A percentile compares a stretch with the other conserved stretches of the same genome.
phyloP scores from a whole-genome alignment of 2,113 vertebrate species.

The Astatotilapia flaviijosephi region DNA sequence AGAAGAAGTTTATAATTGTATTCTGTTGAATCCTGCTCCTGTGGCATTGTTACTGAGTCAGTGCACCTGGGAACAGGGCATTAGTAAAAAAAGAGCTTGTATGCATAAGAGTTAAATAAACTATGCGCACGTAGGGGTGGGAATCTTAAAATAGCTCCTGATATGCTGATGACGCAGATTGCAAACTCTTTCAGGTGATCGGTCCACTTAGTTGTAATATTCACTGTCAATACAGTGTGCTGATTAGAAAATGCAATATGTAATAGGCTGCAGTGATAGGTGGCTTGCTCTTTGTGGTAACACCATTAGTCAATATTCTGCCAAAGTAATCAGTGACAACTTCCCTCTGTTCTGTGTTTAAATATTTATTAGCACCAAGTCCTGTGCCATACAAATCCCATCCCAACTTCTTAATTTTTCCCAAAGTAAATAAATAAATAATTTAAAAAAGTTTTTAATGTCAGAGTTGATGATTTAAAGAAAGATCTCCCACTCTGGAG shows the following conservation, averaged over 20 bases:
- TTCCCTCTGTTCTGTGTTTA: not conserved
- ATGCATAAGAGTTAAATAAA: not conserved
- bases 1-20: not conserved
- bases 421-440: not conserved
- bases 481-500: not conserved
- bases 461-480: not conserved
- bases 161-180: not conserved
- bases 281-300: not conserved
- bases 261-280: not conserved
- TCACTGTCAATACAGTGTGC: not conserved
- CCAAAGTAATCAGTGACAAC: not conserved
- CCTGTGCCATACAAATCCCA: not conserved
- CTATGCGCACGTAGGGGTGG: not conserved
- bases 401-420: not conserved
- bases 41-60: not conserved
- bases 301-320: not conserved
- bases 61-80: not conserved
- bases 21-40: not conserved
- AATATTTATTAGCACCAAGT: not conserved
- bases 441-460: accelerated
- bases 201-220: not conserved
- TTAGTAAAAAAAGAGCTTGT: not conserved
- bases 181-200: not conserved
- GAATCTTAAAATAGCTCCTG: not conserved
- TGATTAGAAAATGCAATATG: not conserved